Evolutionary conservation across 2,888 invertebrate species (phyloP).

Genomic region (Lithosia quadra): DNA sequence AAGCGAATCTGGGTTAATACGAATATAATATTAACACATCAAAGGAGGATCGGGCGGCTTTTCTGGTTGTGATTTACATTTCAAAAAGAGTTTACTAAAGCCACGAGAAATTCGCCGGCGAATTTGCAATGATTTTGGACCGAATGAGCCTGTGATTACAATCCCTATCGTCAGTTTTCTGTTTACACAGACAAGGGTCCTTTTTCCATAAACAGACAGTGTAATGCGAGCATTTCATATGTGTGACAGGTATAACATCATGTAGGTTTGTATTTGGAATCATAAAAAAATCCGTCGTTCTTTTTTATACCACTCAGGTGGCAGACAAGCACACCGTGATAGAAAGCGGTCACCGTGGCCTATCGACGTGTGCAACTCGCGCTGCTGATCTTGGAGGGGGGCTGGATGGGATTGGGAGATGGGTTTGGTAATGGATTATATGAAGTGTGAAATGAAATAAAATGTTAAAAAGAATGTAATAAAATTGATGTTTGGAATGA

Average conservation of each 20-base stretch:
- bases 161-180: slow-evolving; percentile 11
- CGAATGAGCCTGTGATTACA: slow-evolving; percentile 7
- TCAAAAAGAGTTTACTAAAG: slow-evolving; percentile 69
- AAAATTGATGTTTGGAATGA: background rate
- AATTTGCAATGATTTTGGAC: background rate
- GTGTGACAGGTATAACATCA: background rate
- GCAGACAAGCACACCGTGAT: too few species aligned
- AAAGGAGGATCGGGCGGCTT: slow-evolving; percentile 75
- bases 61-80: slow-evolving; percentile 81
- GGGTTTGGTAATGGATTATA: too few species aligned
- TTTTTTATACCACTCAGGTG: too few species aligned
- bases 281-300: too few species aligned
- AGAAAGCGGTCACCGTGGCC: too few species aligned
- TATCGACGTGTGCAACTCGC: too few species aligned
- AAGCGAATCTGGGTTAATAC: slow-evolving; percentile 62
- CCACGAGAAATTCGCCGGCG: background rate
- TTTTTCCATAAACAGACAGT: background rate
- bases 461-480: background rate
- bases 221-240: background rate
- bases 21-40: slow-evolving; percentile 81
- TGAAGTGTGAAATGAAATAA: background rate
- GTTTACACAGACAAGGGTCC: slow-evolving; percentile 5
- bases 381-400: too few species aligned
- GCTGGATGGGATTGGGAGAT: too few species aligned
- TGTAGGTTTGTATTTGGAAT: background rate